phyloP scores from a whole-genome alignment of 2,888 invertebrate genomes.

The Tanypteryx hageni region DNA sequence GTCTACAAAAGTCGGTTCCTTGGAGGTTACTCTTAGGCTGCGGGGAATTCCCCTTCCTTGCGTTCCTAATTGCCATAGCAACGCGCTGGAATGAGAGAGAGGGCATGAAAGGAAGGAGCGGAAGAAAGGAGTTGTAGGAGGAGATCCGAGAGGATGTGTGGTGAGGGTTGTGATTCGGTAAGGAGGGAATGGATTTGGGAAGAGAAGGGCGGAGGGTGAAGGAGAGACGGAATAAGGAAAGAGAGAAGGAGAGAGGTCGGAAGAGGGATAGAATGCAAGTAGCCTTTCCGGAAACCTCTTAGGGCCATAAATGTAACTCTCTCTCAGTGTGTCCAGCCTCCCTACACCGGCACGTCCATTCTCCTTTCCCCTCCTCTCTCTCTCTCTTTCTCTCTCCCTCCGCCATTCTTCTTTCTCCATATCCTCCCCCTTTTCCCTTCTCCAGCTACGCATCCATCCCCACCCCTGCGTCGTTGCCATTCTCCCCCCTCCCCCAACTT shows the following conservation, averaged over 20 bases:
- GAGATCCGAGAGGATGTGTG: not conserved
- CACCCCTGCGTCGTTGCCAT: too few relatives aligned
- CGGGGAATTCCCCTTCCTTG: not conserved
- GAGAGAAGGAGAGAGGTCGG: not conserved
- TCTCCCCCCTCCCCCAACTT: not conserved
- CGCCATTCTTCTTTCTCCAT: not conserved
- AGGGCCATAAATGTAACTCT: constrained; percentile 63
- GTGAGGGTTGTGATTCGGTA: not conserved
- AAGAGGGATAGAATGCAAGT: constrained; percentile 50
- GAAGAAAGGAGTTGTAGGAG: not conserved
- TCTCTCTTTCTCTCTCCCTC: too few relatives aligned
- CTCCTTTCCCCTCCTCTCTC: not conserved
- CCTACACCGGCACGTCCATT: constrained; percentile 14
- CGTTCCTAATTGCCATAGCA: constrained; percentile 48
- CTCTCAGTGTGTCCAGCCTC: not conserved
- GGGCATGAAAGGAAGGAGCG: not conserved
- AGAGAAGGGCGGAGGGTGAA: not conserved
- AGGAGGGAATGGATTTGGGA: not conserved
- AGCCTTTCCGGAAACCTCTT: constrained; percentile 61
- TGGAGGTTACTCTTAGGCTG: constrained; percentile 8
- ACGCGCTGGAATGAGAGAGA: not conserved
- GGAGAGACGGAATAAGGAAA: not conserved
- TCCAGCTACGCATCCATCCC: too few relatives aligned
- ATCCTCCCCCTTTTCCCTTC: not conserved
- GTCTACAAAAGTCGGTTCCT: not conserved